Percentiles rank a stretch among this genome's conserved stretches.
Conservation (phyloP, 2,113 vertebrate genomes). For the Illadopsis cleaveri region DNA sequence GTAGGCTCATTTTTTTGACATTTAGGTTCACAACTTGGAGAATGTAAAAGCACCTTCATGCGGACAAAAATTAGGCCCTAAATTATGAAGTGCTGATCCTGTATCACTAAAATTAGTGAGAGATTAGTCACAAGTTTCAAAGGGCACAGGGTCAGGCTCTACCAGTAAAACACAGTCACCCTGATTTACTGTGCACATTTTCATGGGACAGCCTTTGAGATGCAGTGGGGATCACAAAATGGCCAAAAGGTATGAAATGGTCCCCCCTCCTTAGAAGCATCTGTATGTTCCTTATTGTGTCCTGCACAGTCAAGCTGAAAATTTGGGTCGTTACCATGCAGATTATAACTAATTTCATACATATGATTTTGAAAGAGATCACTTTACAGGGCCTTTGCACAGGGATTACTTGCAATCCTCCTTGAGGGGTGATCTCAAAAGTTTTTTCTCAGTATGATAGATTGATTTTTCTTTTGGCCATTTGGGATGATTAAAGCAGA, state of each 20-base stretch:
- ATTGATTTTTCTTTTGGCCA: conserved; percentile 49
- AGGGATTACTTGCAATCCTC: conserved; percentile 70
- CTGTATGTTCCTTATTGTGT: conserved; percentile 59
- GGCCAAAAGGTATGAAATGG: not conserved
- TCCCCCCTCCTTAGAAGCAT: not conserved
- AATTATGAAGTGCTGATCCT: conserved; percentile 53
- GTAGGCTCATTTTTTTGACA: not conserved
- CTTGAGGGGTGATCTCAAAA: conserved; percentile 66
- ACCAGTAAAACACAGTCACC: conserved; percentile 10
- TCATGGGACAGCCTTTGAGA: not conserved
- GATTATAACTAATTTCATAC: conserved; percentile 74
- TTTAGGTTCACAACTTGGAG: not conserved
- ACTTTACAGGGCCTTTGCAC: conserved; percentile 70
- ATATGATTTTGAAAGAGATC: conserved; percentile 74
- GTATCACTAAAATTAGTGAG: conserved; percentile 25
- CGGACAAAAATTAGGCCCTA: conserved; percentile 26
- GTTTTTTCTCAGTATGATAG: conserved; percentile 57
- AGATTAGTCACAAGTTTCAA: conserved; percentile 40
- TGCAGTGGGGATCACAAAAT: not conserved
- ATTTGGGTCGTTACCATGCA: conserved; percentile 69
- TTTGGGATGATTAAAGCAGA: conserved; percentile 55
- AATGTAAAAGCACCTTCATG: not conserved
- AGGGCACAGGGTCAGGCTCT: conserved; percentile 24
- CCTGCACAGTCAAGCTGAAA: conserved; percentile 53
- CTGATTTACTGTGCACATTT: conserved; percentile 11